Conservation (phyloP, 2,888 invertebrate species). For the Yponomeuta malinellus region DNA sequence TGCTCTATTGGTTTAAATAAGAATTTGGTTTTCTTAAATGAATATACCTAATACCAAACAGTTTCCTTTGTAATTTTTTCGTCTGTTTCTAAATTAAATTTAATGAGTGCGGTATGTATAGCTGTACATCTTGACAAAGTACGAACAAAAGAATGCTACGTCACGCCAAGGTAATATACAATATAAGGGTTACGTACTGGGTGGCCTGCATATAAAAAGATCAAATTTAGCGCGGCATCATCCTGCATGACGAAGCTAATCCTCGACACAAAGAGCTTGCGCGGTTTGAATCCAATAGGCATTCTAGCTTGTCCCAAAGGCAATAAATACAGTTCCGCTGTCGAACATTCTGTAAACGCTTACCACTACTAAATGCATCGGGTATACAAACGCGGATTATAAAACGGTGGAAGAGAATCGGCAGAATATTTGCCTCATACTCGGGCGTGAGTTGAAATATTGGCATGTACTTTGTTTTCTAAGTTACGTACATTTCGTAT, state of each 20-base stretch:
- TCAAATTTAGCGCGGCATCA: not conserved
- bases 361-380: no score
- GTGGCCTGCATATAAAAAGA: not conserved
- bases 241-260: not conserved
- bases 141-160: not conserved
- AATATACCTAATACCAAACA: not conserved
- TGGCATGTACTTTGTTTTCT: no score
- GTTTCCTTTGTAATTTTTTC: not conserved
- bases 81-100: not conserved
- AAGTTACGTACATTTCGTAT: no score
- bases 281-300: not conserved
- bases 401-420: no score
- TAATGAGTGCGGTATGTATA: not conserved
- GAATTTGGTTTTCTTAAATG: slow-evolving; percentile 2
- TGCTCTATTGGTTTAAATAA: not conserved
- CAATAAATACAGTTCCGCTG: not conserved
- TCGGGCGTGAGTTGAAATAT: no score
- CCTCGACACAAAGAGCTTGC: not conserved
- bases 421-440: no score
- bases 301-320: not conserved
- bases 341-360: not conserved
- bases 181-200: not conserved
- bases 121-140: not conserved
- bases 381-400: no score
- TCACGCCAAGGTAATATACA: not conserved